Evolutionary conservation across 2,797 vertebrate species (phyloP), one percentile per base, ranked within the genome.

Genomic region (Smutsia gigantea): DNA sequence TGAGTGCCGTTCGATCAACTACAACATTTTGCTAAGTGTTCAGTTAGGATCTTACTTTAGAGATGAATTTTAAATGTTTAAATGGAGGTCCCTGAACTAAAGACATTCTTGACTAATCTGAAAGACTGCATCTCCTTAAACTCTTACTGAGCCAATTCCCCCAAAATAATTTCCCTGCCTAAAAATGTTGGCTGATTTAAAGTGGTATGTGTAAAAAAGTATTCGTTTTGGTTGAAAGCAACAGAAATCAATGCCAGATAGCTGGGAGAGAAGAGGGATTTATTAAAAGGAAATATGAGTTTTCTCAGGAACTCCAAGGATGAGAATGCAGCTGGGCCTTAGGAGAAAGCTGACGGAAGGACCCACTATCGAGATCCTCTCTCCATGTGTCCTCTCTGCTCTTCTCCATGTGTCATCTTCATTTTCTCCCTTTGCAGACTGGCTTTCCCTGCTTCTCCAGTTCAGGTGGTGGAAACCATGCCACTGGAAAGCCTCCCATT

Each of bases 141-240:
- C n/a, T 75, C 31, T 93, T 95, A 15, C n/a, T 75, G 57, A 83
- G 29, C n/a, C 29, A 42, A 31, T 83, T 79, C 37, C 34, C 46
- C 64, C 74, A 89, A 78, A 97, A 78, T 78, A 74, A 79, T 69
- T 94, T 81, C 37, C 39, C 21, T 68, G n/a, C 53, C 55, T 88
- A 72, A 95, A 83, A 93, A 57, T 89, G 25, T 42, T 88, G 19
- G 74, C 34, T 88, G 88, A 78, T 87, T 94, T 81, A 96, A 90
- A 95, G 92, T 74, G n/a, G 53, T 61, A 81, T 34, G 25, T 51
- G 59, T 61, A 1, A 90, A 71, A 88, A 94, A 57, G 10, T 90
- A 57, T 90, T 93, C n/a, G 49, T 93, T 96, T 94, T 74, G 69
- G 0, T 94, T 93, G 25, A 93, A 92, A 87, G 82, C 29, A 86